Percentiles rank a stretch among this genome's conserved stretches.
Evolutionary conservation across 2,113 vertebrate genomes (phyloP).

Genomic region (Gadus chalcogrammus): DNA sequence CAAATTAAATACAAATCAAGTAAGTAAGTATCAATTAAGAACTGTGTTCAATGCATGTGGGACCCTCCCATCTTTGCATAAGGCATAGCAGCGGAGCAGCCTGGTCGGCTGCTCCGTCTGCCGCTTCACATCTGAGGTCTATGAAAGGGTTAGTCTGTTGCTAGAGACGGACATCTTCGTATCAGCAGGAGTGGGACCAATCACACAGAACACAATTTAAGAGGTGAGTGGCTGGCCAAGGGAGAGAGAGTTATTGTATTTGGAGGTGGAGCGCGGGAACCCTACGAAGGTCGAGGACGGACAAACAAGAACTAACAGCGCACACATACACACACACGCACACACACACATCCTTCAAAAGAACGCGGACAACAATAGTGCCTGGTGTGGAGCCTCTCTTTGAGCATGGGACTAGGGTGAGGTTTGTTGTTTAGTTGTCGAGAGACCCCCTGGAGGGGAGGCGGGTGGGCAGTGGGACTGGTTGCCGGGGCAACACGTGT

Average conservation of each 20-base stretch:
- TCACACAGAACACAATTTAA: constrained; percentile 42
- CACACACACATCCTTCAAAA: constrained; percentile 24
- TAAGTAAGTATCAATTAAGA: constrained; percentile 53
- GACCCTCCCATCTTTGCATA: constrained; percentile 67
- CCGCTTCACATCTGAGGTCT: constrained; percentile 60
- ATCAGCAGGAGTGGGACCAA: constrained; percentile 44
- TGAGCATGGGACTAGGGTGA: constrained; percentile 55
- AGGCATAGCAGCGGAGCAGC: constrained; percentile 67
- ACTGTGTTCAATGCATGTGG: constrained; percentile 61
- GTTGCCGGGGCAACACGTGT: constrained; percentile 42
- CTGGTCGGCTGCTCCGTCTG: constrained; percentile 40
- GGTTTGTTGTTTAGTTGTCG: constrained; percentile 48
- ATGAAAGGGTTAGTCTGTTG: constrained; percentile 49
- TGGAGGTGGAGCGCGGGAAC: constrained; percentile 20
- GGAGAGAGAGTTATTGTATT: constrained; percentile 26
- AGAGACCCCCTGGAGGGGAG: constrained; percentile 27
- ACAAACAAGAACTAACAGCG: constrained; percentile 29
- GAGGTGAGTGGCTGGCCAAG: constrained; percentile 13
- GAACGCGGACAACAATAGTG: constrained; percentile 36
- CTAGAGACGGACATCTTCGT: constrained; percentile 49
- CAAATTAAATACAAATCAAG: constrained; percentile 73
- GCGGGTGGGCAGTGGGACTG: constrained; percentile 21
- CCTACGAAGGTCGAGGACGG: constrained; percentile 50
- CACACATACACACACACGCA: too few relatives aligned
- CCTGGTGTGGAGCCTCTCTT: constrained; percentile 39